Evolutionary conservation across 2,113 vertebrate species (phyloP), one percentile per base, ranked within the genome.

Genomic region (Rhipidura dahli): DNA sequence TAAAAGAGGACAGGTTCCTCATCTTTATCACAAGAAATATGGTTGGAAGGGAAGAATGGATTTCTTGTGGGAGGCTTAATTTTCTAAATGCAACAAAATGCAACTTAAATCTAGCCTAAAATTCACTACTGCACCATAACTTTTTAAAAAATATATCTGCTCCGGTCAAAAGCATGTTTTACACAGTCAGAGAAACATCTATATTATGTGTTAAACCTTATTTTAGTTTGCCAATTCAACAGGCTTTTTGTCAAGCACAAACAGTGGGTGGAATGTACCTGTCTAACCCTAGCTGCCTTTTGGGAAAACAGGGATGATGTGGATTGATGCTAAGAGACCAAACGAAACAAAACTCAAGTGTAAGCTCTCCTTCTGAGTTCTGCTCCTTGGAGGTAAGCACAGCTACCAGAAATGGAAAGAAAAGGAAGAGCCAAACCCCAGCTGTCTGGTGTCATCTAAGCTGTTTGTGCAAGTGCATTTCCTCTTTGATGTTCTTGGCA

Each of bases 401-500:
- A 87, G 70, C 75, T 69, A 87, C 59, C 73, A 79, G 73, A 89
- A 96, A 91, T 4, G 53, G 92, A 95, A 96, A 81, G 77, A 60
- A 87, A 93, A 84, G 73, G 65, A 91, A 95, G 73, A 94, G 79
- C 82, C 94, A 97, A 93, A 82, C 35, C 85, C 87, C 95, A 95
- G 88, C 90, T 97, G 96, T 49, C 90, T 97, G 90, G 87, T 95
- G 96, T 91, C 92, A 87, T 94, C 90, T 91, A 95, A 95, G 88
- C 92, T 96, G 94, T 85, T 96, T 95, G 90, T 94, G 81, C 84
- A 94, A 94, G 88, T 93, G 91, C 66, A 61, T 95, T 97, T 96
- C 94, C 94, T 95, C 94, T 96, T 96, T 97, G 92, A 95, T 96
- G 94, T 94, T 93, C 88, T 95, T 96, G 95, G 96, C 95, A 97